phyloP scores from a whole-genome alignment of 2,113 vertebrate genomes.

The Lophotis ruficrista region DNA sequence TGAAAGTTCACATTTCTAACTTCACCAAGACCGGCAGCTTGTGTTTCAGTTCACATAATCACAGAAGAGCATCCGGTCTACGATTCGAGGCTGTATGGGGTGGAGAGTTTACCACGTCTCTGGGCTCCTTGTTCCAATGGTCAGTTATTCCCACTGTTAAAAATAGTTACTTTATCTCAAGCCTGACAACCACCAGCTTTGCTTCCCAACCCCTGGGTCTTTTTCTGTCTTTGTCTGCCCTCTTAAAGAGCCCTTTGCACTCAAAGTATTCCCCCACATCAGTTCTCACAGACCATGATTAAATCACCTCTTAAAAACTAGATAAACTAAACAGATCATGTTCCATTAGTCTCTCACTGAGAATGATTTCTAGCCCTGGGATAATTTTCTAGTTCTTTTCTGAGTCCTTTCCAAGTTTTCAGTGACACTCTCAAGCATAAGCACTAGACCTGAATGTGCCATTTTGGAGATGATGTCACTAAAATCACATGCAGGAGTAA shows the following conservation, averaged over 20 bases:
- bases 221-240: constrained; percentile 37
- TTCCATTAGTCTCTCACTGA: constrained; percentile 9
- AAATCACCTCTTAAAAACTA: constrained; percentile 62
- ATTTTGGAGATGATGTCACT: not conserved
- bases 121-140: not conserved
- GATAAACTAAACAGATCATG: constrained; percentile 55
- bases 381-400: constrained; percentile 21
- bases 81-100: not conserved
- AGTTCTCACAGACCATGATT: constrained; percentile 43
- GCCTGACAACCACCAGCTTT: not conserved
- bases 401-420: constrained; percentile 23
- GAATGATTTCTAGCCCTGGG: constrained; percentile 50
- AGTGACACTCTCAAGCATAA: not conserved
- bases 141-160: constrained; percentile 49
- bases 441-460: not conserved
- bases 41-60: not conserved
- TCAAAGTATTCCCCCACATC: not conserved
- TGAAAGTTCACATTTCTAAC: not conserved
- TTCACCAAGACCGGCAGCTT: not conserved
- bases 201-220: constrained; percentile 2
- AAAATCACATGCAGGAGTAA: not conserved
- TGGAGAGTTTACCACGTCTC: not conserved
- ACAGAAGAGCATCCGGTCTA: not conserved
- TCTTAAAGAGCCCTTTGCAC: constrained; percentile 46
- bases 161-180: constrained; percentile 56